phyloP scores from a whole-genome alignment of 2,797 vertebrate species.

The Paedocypris micromegethes region DNA sequence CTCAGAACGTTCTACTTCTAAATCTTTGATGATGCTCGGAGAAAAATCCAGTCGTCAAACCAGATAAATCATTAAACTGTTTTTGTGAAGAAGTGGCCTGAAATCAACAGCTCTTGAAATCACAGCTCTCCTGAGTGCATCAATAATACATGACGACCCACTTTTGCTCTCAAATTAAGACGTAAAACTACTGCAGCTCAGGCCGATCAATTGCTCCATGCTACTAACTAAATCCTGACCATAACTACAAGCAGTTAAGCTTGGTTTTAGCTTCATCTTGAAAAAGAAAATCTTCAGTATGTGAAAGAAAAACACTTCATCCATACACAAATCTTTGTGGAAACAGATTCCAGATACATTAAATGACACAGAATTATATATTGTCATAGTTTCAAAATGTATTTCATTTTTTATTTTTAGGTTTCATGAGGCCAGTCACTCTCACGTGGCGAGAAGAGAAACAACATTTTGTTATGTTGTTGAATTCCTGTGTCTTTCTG shows the following conservation, averaged over 20 bases:
- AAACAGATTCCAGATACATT: too few relatives aligned
- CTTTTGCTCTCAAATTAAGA: conserved; percentile 39
- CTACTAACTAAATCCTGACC: conserved; percentile 6
- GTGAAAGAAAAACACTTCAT: too few relatives aligned
- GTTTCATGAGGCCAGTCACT: too few relatives aligned
- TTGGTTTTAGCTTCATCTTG: neutral
- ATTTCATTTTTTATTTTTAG: too few relatives aligned
- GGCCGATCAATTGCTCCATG: neutral
- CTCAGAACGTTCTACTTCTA: conserved; percentile 10
- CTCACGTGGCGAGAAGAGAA: too few relatives aligned
- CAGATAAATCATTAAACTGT: conserved; percentile 31
- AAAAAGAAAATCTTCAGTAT: neutral
- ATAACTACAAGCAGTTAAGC: neutral
- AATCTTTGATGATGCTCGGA: conserved; percentile 28
- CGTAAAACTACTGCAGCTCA: conserved; percentile 10
- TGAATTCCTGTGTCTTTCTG: too few relatives aligned
- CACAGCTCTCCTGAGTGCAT: conserved; percentile 20
- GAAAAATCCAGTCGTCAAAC: conserved; percentile 22
- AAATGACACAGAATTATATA: too few relatives aligned
- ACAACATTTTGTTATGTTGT: too few relatives aligned
- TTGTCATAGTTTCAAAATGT: too few relatives aligned
- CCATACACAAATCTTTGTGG: too few relatives aligned
- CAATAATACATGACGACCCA: conserved; percentile 45
- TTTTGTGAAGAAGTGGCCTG: conserved; percentile 24
- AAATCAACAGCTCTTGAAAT: conserved; percentile 32